Evolutionary conservation across 1,140 invertebrate genomes (phyloP).

Genomic region (Ooceraea biroi): DNA sequence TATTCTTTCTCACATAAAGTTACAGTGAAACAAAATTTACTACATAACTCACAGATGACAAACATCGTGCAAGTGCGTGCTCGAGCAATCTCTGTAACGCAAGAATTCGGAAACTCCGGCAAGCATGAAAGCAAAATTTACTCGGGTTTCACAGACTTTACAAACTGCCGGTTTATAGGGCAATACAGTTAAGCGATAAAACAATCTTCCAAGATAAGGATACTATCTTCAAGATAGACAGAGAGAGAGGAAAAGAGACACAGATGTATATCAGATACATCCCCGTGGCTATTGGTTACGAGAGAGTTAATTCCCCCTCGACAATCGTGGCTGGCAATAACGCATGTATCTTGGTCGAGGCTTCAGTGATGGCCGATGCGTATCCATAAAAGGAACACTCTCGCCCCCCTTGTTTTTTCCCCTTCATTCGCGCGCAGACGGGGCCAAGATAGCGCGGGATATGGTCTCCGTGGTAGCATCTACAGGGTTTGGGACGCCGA

Average conservation of each 20-base stretch:
- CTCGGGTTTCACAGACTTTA: no score
- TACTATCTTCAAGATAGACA: no score
- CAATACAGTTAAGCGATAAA: background rate
- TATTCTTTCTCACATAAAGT: background rate
- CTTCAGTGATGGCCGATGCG: background rate
- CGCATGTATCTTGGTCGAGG: slow-evolving; percentile 22
- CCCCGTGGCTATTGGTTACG: background rate
- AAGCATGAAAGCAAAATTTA: no score
- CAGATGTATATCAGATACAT: background rate
- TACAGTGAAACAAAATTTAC: background rate
- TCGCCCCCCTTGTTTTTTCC: background rate
- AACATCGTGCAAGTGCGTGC: no score
- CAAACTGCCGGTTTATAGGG: no score
- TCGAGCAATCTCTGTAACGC: no score
- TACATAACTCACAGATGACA: background rate
- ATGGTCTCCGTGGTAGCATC: slow-evolving; percentile 31
- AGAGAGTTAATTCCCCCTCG: slow-evolving; percentile 23
- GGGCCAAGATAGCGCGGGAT: slow-evolving; percentile 42
- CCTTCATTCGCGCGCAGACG: slow-evolving; percentile 35
- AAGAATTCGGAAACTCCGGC: no score
- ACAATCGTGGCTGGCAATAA: slow-evolving; percentile 30
- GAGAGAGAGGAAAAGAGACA: slow-evolving; percentile 2
- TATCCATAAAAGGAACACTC: slow-evolving; percentile 11
- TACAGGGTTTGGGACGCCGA: slow-evolving; percentile 48
- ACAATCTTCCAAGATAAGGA: background rate